phyloP scores from a whole-genome alignment of 2,888 invertebrate genomes.

The Melieria crassipennis region DNA sequence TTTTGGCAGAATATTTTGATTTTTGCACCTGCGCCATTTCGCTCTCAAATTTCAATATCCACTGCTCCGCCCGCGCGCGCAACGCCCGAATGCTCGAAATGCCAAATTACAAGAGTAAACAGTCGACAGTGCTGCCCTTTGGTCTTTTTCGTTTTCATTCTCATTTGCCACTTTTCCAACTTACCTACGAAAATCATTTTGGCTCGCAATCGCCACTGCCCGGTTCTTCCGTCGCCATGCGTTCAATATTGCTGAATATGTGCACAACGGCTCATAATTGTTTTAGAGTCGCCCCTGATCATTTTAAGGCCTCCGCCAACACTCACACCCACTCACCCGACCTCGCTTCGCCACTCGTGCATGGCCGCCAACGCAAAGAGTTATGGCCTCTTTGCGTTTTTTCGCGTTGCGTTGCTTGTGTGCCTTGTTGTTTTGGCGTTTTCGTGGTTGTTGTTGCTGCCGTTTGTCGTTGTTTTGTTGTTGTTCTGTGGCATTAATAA shows the following conservation, averaged over 20 bases:
- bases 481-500: background rate
- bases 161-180: background rate
- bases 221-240: background rate
- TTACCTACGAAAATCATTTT: too few relatives aligned
- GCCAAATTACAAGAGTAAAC: constrained; percentile 30
- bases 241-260: too few relatives aligned
- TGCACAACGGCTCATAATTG: constrained; percentile 15
- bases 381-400: constrained; percentile 11
- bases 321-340: too few relatives aligned
- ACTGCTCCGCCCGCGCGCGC: background rate
- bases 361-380: constrained; percentile 18
- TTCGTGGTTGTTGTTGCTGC: background rate
- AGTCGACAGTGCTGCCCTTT: background rate
- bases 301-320: constrained; percentile 10
- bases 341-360: too few relatives aligned
- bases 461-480: too few relatives aligned
- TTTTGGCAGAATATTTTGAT: constrained; percentile 29
- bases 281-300: constrained; percentile 12
- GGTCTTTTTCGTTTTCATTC: background rate
- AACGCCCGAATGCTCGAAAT: background rate
- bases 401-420: background rate
- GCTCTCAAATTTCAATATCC: constrained; percentile 5
- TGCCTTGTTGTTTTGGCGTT: background rate
- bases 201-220: background rate
- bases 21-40: constrained; percentile 28